These are phyloP conservation scores for Lasioglossum albipes DNA, from an alignment of 1,140 invertebrate genomes.

Conservation along the genomic window DNA sequence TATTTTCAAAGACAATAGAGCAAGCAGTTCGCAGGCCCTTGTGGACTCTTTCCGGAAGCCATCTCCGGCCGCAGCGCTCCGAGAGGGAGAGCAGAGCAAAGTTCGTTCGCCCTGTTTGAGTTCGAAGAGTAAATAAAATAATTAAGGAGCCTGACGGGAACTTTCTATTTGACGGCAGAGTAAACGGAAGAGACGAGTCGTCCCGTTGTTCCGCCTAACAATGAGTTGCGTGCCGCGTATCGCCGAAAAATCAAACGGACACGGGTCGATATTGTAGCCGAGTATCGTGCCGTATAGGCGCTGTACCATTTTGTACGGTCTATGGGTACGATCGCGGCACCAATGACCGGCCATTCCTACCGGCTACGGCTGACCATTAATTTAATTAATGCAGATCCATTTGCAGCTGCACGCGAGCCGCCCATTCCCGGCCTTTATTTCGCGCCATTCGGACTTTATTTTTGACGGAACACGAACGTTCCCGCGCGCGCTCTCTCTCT, in stretches of 20 bases:
- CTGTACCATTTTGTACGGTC: slow-evolving; percentile 33
- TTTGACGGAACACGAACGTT: slow-evolving; percentile 26
- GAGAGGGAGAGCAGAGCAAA: no score
- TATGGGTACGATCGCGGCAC: slow-evolving; percentile 36
- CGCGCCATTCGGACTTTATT: slow-evolving; percentile 51
- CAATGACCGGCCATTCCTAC: slow-evolving; percentile 52
- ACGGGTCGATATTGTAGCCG: slow-evolving; percentile 36
- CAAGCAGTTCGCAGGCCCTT: no score
- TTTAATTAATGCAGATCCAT: slow-evolving; percentile 66
- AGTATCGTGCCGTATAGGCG: not conserved
- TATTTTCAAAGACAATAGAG: no score
- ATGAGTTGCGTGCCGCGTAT: not conserved
- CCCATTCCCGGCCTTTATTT: slow-evolving; percentile 59
- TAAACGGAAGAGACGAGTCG: not conserved
- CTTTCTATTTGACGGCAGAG: not conserved
- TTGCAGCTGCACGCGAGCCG: slow-evolving; percentile 45
- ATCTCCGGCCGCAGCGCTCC: no score
- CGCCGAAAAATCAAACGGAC: slow-evolving; percentile 18
- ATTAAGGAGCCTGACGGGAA: no score
- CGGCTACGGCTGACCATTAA: slow-evolving; percentile 54
- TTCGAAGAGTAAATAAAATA: no score
- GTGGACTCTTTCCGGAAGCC: no score
- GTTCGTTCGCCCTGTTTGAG: no score
- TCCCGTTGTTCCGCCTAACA: not conserved
- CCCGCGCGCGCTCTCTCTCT: not conserved